Evolutionary conservation across 53 echinoderm and acorn worm species (phyloP).

Genomic region (Holothuria leucospilota): DNA sequence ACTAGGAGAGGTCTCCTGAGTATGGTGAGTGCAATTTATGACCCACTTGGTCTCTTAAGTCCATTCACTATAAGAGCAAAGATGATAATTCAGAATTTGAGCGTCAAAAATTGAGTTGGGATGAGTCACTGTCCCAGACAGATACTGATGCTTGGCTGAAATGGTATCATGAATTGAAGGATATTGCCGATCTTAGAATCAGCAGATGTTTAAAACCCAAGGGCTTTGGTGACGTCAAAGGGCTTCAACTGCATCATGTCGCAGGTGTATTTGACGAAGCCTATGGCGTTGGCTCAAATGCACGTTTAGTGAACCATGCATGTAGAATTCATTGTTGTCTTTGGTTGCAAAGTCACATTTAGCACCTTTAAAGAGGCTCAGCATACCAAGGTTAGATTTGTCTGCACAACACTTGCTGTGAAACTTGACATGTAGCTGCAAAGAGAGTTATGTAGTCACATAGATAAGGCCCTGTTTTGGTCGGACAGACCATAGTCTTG

Average conservation of each 20-base stretch:
- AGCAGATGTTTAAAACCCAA: slow-evolving; percentile 75
- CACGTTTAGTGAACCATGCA: slow-evolving; percentile 21
- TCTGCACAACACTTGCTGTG: slow-evolving; percentile 35
- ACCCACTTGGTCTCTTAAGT: slow-evolving; percentile 68
- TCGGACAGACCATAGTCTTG: slow-evolving; percentile 40
- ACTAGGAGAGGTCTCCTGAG: too few species aligned
- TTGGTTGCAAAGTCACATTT: slow-evolving; percentile 54
- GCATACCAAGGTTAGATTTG: slow-evolving; percentile 43
- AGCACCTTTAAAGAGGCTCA: slow-evolving; percentile 59
- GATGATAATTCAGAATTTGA: slow-evolving; percentile 66
- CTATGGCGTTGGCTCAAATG: slow-evolving; percentile 55
- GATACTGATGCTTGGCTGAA: slow-evolving; percentile 57
- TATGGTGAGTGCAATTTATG: too few species aligned
- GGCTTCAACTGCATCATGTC: slow-evolving; percentile 65
- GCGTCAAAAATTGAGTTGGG: slow-evolving; percentile 67
- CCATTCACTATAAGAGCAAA: slow-evolving; percentile 71
- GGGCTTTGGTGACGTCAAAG: slow-evolving; percentile 32
- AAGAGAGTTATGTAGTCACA: background rate
- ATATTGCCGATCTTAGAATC: slow-evolving; percentile 62
- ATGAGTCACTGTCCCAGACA: slow-evolving; percentile 59
- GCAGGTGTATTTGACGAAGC: slow-evolving; percentile 67
- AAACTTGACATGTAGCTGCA: slow-evolving; percentile 8
- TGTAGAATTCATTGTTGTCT: slow-evolving; percentile 32
- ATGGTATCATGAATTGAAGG: slow-evolving; percentile 66
- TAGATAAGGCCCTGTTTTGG: background rate